These are phyloP conservation scores for Tyrophagus putrescentiae DNA, from an alignment of 1,140 invertebrate species.

Conservation along the genomic window DNA sequence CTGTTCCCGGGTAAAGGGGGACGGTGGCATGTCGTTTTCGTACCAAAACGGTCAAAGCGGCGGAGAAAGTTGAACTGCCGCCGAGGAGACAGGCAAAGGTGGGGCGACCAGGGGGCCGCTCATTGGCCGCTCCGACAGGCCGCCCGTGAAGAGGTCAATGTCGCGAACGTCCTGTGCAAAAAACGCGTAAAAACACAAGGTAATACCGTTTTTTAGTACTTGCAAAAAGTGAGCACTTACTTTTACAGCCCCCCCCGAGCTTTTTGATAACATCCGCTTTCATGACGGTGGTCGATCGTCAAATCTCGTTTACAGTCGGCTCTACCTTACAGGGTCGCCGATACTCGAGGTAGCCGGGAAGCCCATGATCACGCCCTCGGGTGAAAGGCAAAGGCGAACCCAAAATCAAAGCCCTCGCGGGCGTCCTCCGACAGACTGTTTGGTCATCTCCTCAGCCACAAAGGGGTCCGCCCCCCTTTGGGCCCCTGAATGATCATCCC, in stretches of 20 bases:
- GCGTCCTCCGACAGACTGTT: slow-evolving; percentile 33
- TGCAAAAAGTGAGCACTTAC: slow-evolving; percentile 30
- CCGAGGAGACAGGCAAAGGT: slow-evolving; percentile 66
- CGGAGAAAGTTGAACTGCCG: slow-evolving; percentile 61
- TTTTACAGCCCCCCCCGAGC: slow-evolving; percentile 49
- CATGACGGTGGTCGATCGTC: slow-evolving; percentile 46
- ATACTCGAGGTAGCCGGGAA: slow-evolving; percentile 65
- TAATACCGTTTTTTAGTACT: not conserved
- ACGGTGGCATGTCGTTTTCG: slow-evolving; percentile 82
- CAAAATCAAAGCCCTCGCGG: slow-evolving; percentile 50
- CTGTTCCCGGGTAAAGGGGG: slow-evolving; percentile 61
- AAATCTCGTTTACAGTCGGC: slow-evolving; percentile 46
- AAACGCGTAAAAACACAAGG: slow-evolving; percentile 19
- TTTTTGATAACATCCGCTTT: slow-evolving; percentile 40
- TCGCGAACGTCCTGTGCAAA: slow-evolving; percentile 51
- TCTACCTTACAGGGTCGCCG: slow-evolving; percentile 52
- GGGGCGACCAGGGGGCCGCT: slow-evolving; percentile 53
- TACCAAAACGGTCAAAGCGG: slow-evolving; percentile 71
- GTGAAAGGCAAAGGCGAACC: slow-evolving; percentile 66
- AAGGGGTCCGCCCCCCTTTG: slow-evolving; percentile 38
- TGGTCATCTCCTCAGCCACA: slow-evolving; percentile 40
- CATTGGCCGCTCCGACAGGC: slow-evolving; percentile 53
- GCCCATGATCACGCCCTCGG: slow-evolving; percentile 70
- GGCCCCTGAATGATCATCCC: slow-evolving; percentile 37
- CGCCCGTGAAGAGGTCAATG: slow-evolving; percentile 72